phyloP scores from a whole-genome alignment of 2,888 invertebrate species.

The Salpingus planirostris region DNA sequence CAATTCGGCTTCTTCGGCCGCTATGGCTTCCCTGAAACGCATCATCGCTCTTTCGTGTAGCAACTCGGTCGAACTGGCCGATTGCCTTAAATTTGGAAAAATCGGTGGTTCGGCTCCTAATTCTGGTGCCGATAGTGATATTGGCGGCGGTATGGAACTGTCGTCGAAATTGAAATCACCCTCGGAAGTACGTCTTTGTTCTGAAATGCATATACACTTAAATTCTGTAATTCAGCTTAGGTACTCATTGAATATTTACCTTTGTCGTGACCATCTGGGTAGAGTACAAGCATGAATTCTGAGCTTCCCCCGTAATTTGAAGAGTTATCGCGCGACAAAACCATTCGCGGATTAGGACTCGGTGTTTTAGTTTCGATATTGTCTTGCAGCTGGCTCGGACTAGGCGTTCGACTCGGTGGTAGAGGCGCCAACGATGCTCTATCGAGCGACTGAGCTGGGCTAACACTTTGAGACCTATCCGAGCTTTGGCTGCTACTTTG shows the following conservation, averaged over 20 bases:
- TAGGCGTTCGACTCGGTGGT: constrained; percentile 3
- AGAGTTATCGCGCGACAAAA: constrained; percentile 30
- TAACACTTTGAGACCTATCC: neutral
- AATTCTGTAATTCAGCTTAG: too few relatives aligned
- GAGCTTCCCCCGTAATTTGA: constrained; percentile 56
- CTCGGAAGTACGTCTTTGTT: constrained; percentile 17
- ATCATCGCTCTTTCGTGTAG: constrained; percentile 77
- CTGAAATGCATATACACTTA: too few relatives aligned
- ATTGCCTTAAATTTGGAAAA: constrained; percentile 53
- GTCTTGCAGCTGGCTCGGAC: constrained; percentile 2
- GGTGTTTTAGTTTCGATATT: constrained; percentile 9
- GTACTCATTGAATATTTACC: constrained; percentile 28
- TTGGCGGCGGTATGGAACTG: constrained; percentile 63
- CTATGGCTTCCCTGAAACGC: constrained; percentile 68
- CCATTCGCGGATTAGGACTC: constrained; percentile 11
- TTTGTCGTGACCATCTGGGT: constrained; percentile 34
- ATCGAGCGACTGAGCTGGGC: neutral
- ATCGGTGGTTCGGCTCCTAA: constrained; percentile 54
- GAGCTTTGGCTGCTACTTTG: neutral
- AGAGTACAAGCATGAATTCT: constrained; percentile 72
- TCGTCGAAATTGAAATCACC: constrained; percentile 56
- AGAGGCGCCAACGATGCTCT: neutral
- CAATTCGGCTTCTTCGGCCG: constrained; percentile 59
- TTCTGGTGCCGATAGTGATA: constrained; percentile 76
- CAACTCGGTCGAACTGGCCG: constrained; percentile 75